phyloP scores from a whole-genome alignment of 2,113 vertebrate genomes.

The Hymenochirus boettgeri region DNA sequence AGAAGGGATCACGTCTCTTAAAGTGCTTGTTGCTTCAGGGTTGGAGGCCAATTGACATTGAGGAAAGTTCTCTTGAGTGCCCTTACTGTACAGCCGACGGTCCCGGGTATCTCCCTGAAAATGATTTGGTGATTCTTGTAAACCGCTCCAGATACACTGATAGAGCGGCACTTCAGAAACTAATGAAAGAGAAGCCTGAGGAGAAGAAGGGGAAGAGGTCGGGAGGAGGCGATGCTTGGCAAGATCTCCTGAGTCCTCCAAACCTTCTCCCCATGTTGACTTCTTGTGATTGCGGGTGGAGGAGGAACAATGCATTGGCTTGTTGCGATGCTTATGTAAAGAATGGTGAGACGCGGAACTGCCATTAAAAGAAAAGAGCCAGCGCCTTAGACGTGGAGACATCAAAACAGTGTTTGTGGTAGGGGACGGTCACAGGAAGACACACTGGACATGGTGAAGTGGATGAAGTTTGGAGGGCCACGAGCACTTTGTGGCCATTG shows the following conservation, averaged over 20 bases:
- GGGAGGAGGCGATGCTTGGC: slow-evolving; percentile 44
- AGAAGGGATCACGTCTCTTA: slow-evolving; percentile 22
- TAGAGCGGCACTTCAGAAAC: slow-evolving; percentile 41
- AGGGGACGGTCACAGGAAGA: slow-evolving; percentile 61
- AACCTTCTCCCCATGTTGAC: slow-evolving; percentile 47
- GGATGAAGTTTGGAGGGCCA: slow-evolving; percentile 60
- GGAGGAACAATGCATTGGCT: slow-evolving; percentile 44
- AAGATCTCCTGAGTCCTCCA: slow-evolving; percentile 56
- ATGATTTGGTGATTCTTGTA: slow-evolving; percentile 45
- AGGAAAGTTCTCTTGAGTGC: slow-evolving; percentile 40
- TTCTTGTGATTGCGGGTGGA: slow-evolving; percentile 47
- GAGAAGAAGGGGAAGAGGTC: slow-evolving; percentile 45
- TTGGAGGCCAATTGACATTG: slow-evolving; percentile 46
- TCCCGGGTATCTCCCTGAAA: slow-evolving; percentile 47
- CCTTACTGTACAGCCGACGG: slow-evolving; percentile 45
- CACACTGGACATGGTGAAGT: slow-evolving; percentile 61
- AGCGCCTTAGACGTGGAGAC: slow-evolving; percentile 43
- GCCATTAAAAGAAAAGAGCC: not conserved
- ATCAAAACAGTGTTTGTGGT: slow-evolving; percentile 60
- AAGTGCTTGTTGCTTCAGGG: not conserved
- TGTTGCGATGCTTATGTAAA: slow-evolving; percentile 38
- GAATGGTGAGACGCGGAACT: slow-evolving; percentile 43
- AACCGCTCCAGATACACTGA: slow-evolving; percentile 42
- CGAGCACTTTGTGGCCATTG: slow-evolving; percentile 66
- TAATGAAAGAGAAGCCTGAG: no score